These are phyloP conservation scores for Pipa parva DNA, from an alignment of 2,113 vertebrate species.

Conservation along the genomic window DNA sequence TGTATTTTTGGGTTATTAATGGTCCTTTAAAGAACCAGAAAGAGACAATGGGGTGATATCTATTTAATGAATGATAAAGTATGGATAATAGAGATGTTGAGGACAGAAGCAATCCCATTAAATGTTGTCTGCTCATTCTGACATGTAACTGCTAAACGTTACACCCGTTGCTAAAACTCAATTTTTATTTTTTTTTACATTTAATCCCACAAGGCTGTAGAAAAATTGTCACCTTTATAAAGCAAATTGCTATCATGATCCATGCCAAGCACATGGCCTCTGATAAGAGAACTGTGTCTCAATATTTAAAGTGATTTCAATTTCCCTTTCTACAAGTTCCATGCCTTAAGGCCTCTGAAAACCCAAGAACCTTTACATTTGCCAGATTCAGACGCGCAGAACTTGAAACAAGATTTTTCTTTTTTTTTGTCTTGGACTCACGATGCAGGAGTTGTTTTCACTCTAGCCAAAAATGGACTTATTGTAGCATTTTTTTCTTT, in stretches of 20 bases:
- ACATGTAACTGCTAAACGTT: too few relatives aligned
- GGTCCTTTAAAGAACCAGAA: too few relatives aligned
- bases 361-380: slow-evolving; percentile 61
- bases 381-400: slow-evolving; percentile 38
- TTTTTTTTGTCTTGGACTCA: slow-evolving; percentile 3
- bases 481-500: too few relatives aligned
- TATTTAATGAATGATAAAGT: too few relatives aligned
- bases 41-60: too few relatives aligned
- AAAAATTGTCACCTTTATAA: slow-evolving; percentile 86
- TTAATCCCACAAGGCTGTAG: slow-evolving; percentile 74
- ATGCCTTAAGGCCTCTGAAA: slow-evolving; percentile 78
- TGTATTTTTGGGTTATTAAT: too few relatives aligned
- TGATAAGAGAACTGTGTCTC: slow-evolving; percentile 79
- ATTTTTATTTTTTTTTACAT: slow-evolving; percentile 47
- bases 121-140: too few relatives aligned
- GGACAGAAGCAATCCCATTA: too few relatives aligned
- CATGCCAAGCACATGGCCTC: slow-evolving; percentile 79
- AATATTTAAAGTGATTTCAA: slow-evolving; percentile 79
- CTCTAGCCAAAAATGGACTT: background rate
- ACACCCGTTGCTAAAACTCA: background rate
- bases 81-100: too few relatives aligned
- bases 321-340: slow-evolving; percentile 89
- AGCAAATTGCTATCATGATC: slow-evolving; percentile 77
- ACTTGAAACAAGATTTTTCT: slow-evolving; percentile 42
- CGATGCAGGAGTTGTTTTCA: slow-evolving; percentile 3